Percentiles rank a stretch among this genome's conserved stretches.
phyloP scores from a whole-genome alignment of 2,888 invertebrate genomes.

The Atrina japonica region DNA sequence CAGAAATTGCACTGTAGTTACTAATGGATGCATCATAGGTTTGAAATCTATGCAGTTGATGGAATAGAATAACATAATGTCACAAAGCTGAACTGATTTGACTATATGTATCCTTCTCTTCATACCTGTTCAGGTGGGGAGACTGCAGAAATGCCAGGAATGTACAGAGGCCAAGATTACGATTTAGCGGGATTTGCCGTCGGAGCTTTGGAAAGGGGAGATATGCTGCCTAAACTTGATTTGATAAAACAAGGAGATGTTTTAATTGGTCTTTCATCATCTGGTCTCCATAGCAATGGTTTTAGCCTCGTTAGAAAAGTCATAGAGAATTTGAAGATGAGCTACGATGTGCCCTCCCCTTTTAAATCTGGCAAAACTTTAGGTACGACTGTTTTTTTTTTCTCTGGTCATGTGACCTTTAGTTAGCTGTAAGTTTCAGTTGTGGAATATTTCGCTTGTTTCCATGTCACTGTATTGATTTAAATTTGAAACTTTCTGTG shows the following conservation, averaged over 20 bases:
- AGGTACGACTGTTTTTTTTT: constrained; percentile 82
- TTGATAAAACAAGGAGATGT: constrained; percentile 88
- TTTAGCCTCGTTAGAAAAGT: constrained; percentile 93
- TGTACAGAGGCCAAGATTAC: constrained; percentile 93
- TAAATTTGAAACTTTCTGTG: too few species aligned
- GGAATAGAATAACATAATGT: too few species aligned
- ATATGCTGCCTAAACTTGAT: constrained; percentile 87
- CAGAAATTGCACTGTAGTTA: too few species aligned
- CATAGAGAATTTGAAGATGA: constrained; percentile 85
- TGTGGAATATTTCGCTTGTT: too few species aligned
- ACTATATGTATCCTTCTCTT: not conserved
- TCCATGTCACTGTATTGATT: too few species aligned
- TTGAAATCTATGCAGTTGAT: too few species aligned
- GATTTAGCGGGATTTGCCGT: constrained; percentile 98
- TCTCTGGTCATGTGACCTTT: too few species aligned
- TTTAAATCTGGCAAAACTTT: constrained; percentile 85
- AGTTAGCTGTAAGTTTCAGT: too few species aligned
- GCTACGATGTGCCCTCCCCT: constrained; percentile 88
- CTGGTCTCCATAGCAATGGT: constrained; percentile 96
- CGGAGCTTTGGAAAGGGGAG: constrained; percentile 91
- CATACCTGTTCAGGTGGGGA: constrained; percentile 87
- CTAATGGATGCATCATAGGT: too few species aligned
- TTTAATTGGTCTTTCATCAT: constrained; percentile 92
- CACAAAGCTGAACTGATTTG: too few species aligned
- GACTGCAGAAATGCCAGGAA: constrained; percentile 91